Evolutionary conservation across 2,797 vertebrate species (phyloP).

Genomic region (Malacoctenus gilli): DNA sequence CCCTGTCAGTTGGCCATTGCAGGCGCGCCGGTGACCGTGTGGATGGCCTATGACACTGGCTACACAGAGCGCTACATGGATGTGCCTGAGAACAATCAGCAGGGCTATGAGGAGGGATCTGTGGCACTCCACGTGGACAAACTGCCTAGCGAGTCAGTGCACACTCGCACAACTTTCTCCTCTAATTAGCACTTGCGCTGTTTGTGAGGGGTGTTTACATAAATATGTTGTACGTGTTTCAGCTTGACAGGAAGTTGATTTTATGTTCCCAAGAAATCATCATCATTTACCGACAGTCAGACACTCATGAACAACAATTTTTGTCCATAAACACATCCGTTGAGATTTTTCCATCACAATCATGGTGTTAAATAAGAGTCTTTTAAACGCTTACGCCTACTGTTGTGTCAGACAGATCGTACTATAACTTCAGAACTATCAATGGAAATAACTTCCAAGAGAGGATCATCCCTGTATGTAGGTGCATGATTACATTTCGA

Average conservation of each 20-base stretch:
- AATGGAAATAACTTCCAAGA: too few species aligned
- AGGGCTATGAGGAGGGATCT: slow-evolving; percentile 95
- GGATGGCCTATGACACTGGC: slow-evolving; percentile 99
- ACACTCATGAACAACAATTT: background rate
- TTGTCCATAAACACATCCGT: too few species aligned
- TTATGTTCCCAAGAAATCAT: too few species aligned
- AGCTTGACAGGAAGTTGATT: background rate
- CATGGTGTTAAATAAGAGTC: too few species aligned
- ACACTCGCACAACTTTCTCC: background rate
- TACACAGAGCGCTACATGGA: slow-evolving; percentile 99
- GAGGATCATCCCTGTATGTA: too few species aligned
- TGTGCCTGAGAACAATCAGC: slow-evolving; percentile 94
- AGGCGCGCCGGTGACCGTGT: slow-evolving; percentile 95
- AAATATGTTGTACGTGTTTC: background rate
- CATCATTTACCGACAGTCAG: background rate
- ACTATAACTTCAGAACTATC: too few species aligned
- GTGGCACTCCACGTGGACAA: slow-evolving; percentile 97
- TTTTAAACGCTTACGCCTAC: too few species aligned
- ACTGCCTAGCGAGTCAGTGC: slow-evolving; percentile 94
- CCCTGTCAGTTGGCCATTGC: slow-evolving; percentile 90
- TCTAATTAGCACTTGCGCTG: too few species aligned
- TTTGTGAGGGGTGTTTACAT: background rate
- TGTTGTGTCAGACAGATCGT: too few species aligned
- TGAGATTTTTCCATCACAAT: too few species aligned
- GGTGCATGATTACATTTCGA: background rate